Percentiles rank a stretch among this genome's conserved stretches.
These are phyloP conservation scores for Oceanodroma leucorhoa DNA, from an alignment of 2,797 vertebrate genomes.

Conservation along the genomic window DNA sequence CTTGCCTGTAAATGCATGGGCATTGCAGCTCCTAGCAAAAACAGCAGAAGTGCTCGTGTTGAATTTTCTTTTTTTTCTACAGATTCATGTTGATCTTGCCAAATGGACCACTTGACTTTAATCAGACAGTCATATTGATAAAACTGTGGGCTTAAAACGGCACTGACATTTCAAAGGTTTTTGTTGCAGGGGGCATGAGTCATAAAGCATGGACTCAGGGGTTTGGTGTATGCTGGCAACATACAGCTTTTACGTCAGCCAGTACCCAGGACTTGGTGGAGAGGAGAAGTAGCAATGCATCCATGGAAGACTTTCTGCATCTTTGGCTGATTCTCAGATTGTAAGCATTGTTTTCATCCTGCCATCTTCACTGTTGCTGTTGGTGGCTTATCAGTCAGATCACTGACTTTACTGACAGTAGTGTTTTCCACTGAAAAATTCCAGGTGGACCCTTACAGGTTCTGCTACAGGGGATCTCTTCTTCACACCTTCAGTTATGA, in stretches of 20 bases:
- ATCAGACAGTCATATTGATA: background rate
- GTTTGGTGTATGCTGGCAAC: background rate
- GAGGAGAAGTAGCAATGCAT: background rate
- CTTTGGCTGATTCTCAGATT: background rate
- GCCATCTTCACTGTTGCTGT: background rate
- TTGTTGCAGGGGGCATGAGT: conserved; percentile 9
- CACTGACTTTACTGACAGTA: background rate
- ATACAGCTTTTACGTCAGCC: background rate
- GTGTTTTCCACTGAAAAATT: background rate
- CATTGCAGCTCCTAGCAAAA: background rate
- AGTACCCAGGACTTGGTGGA: background rate
- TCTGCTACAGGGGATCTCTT: background rate
- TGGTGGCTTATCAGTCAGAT: background rate
- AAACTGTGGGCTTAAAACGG: conserved; percentile 8
- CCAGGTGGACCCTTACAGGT: background rate
- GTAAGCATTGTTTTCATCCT: background rate
- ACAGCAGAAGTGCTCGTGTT: background rate
- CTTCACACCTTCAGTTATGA: background rate
- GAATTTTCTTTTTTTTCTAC: background rate
- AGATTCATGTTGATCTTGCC: background rate
- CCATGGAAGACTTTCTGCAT: background rate
- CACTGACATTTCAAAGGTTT: conserved; percentile 7
- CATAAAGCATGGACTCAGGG: background rate
- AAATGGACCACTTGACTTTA: conserved; percentile 18
- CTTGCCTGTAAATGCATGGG: background rate